Base-by-base conservation (phyloP, 92 coral and sea anemone genomes). In the Diadumene lineata region DNA sequence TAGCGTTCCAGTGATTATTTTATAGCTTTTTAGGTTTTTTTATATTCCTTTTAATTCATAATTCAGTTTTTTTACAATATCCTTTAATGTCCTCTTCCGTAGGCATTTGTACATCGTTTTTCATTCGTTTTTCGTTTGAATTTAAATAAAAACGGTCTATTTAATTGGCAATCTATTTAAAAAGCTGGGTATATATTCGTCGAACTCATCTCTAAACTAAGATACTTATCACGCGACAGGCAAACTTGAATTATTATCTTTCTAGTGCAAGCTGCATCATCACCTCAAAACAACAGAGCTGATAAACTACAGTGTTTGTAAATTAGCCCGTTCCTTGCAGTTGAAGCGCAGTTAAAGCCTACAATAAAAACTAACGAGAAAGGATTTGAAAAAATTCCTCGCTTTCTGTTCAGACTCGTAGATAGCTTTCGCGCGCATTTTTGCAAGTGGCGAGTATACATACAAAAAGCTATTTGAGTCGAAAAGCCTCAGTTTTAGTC, bases 201-300 rank as follows among this genome's bases (percentile, higher is more conserved):
- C 48, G 7, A 4, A 38, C 48, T 38, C 13, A 62, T 62, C 68
- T 62, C 19, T 28, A 4, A 11, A 27, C 68, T 10, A 34, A 72
- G 66, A 72, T 72, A 16, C 15, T 28, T 56, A 72, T 72, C 77
- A 11, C 50, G 24, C 21, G 31, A 24, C 43, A 56, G 64, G 28
- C 44, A 17, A 66, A 72, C 77, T 72, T 61, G 65, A 72, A 72
- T 72, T 29, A 56, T 72, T 38, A 72, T 72, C 77, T 32, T 32
- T n/a, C n/a, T n/a, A n/a, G 16, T 51, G 28, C 62, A 33, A 32
- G 65, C 50, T 38, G 48, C 7, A 66, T 50, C 56, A 48, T 51
- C 77, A 72, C 77, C 56, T 72, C 1, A 34, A 17, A 23, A 34
- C 27, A 55, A 28, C 48, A 50, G 48, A 56, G 55, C 27, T 72